Percentiles rank a stretch among this genome's conserved stretches.
These are phyloP conservation scores for Eupithecia vulgata DNA, from an alignment of 2,888 invertebrate species.

Conservation along the genomic window DNA sequence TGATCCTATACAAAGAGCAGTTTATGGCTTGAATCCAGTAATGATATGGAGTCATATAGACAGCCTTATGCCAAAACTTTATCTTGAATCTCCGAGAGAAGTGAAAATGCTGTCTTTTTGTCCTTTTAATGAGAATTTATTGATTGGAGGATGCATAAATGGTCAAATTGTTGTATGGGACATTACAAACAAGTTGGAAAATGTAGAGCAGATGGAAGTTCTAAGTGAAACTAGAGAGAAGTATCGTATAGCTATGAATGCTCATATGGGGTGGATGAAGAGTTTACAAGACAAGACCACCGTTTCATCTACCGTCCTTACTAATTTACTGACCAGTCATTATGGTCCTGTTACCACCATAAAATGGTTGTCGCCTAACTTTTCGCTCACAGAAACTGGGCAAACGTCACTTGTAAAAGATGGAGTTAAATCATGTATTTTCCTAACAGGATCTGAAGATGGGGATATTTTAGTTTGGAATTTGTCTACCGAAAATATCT, in stretches of 20 bases:
- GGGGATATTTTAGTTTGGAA: conserved; percentile 89
- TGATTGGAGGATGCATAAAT: conserved; percentile 89
- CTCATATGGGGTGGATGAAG: conserved; percentile 88
- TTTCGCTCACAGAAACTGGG: conserved; percentile 85
- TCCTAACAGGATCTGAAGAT: conserved; percentile 87
- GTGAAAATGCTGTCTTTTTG: conserved; percentile 87
- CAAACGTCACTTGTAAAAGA: conserved; percentile 61
- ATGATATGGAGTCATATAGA: conserved; percentile 91
- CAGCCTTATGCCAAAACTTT: conserved; percentile 87
- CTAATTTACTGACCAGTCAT: conserved; percentile 86
- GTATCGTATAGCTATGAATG: conserved; percentile 85
- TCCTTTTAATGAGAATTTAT: conserved; percentile 86
- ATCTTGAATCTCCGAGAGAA: conserved; percentile 87
- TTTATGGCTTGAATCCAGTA: conserved; percentile 86
- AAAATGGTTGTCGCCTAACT: conserved; percentile 87
- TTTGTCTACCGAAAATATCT: conserved; percentile 80
- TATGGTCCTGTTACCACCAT: conserved; percentile 86
- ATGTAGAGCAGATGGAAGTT: conserved; percentile 85
- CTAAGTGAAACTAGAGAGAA: conserved; percentile 85
- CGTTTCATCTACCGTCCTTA: conserved; percentile 84
- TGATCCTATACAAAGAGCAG: conserved; percentile 82
- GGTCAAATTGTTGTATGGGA: conserved; percentile 90
- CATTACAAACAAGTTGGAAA: conserved; percentile 85
- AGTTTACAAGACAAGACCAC: conserved; percentile 83
- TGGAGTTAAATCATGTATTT: conserved; percentile 80